Evolutionary conservation across 2,888 invertebrate species (phyloP), one percentile per base, ranked within the genome.

Genomic region (Sycophila texana): DNA sequence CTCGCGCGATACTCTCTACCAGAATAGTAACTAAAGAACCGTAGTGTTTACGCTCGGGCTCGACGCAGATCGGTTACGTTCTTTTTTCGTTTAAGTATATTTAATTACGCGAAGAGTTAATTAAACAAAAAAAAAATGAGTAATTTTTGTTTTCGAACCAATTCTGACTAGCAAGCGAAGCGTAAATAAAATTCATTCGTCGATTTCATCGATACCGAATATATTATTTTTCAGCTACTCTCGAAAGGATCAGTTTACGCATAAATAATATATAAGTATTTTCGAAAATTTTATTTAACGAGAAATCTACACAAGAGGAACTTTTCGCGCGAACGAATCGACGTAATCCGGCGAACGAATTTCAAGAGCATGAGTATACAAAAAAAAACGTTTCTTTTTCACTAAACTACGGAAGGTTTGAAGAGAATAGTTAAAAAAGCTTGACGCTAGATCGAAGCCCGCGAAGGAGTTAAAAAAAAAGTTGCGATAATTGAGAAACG

Each of bases 131-230:
- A 67, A 74, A 67, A 77, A 77, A 58, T 79, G 63, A 39, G 18
- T 77, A 51, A 76, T 71, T 81, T 80, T 74, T 75, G 73, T 55
- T 79, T 74, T 83, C 73, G 84, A 88, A 88, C 89, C 88, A 89
- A 89, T 90, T 89, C 88, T 89, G 90, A 90, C 89, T 89, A 90
- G 90, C 87, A 89, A 89, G 89, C 89, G 84, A 89, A 81, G 82
- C 82, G 72, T 81, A 88, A 88, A 85, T 85, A 85, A 85, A 85
- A 85, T 84, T 87, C 86, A 84, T 83, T 83, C 88, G 86, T 84
- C 88, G 86, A 87, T 84, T 71, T 67, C 20, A 57, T 74, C 68
- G 60, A 74, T 57, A 7, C n/a, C 26, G 30, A 61, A 63, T 55
- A 74, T 57, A 39, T 81, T 55, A 66, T 61, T 55, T 79, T 57